Evolutionary conservation across 64 coral and sea anemone species (phyloP).

Genomic region (Pocillopora damicornis): DNA sequence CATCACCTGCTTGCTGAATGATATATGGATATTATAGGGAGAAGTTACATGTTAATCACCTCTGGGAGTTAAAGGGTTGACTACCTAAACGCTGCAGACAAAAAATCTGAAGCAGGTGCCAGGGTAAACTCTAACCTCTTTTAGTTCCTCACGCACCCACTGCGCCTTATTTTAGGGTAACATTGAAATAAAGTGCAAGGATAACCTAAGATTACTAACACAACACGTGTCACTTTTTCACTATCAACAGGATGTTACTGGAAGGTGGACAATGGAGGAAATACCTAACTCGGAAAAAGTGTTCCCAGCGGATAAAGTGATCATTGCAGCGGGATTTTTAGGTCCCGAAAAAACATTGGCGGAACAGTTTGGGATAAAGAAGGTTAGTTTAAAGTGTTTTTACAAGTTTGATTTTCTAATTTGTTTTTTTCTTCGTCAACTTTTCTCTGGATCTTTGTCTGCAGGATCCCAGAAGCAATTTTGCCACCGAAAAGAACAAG

Average conservation of each 20-base stretch:
- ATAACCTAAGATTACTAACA: no score
- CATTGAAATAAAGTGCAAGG: no score
- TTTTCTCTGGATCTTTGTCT: not conserved
- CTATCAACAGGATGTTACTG: constrained; percentile 61
- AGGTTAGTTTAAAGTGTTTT: constrained; percentile 37
- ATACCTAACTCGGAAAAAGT: constrained; percentile 81
- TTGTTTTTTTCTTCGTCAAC: not conserved
- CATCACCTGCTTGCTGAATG: no score
- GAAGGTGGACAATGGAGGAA: constrained; percentile 83
- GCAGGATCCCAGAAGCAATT: constrained; percentile 90
- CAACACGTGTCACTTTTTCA: no score
- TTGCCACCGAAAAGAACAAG: constrained; percentile 68
- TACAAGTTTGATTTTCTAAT: not conserved
- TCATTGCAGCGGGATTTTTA: constrained; percentile 79
- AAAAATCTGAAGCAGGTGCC: no score
- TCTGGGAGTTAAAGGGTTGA: no score
- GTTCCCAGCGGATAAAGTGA: constrained; percentile 67
- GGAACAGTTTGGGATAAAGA: constrained; percentile 75
- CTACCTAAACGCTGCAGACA: no score
- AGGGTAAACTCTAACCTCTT: no score
- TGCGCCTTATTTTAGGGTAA: no score
- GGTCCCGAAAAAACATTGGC: constrained; percentile 84
- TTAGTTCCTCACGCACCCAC: no score
- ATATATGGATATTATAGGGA: no score
- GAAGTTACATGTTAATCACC: no score